Percentiles rank a stretch among this genome's conserved stretches.
These are phyloP conservation scores for Branchinecta lindahli DNA, from an alignment of 1,140 invertebrate species.

Conservation along the genomic window DNA sequence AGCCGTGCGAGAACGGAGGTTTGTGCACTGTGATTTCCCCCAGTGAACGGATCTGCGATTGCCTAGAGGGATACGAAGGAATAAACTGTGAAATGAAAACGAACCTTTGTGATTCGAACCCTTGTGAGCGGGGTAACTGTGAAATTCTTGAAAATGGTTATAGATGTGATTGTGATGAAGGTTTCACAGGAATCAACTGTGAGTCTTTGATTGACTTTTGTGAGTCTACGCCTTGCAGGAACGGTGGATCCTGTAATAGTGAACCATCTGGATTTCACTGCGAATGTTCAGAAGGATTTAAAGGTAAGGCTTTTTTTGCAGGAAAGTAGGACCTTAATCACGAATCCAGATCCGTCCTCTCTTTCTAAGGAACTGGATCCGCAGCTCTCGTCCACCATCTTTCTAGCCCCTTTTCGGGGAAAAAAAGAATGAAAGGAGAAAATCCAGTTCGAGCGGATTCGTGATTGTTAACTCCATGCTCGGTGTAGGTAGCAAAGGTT, in stretches of 20 bases:
- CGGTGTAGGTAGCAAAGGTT: too few species aligned
- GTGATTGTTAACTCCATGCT: too few species aligned
- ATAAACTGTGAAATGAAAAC: neutral
- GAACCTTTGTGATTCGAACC: neutral
- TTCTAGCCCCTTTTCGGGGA: too few species aligned
- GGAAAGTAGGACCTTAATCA: too few species aligned
- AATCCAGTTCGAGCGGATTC: too few species aligned
- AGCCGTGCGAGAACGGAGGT: constrained; percentile 41
- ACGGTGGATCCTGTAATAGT: constrained; percentile 38
- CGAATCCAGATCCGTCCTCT: too few species aligned
- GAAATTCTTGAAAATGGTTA: neutral
- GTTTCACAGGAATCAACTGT: neutral
- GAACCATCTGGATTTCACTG: too few species aligned
- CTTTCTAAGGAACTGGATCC: too few species aligned
- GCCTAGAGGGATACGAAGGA: neutral
- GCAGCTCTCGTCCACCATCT: too few species aligned
- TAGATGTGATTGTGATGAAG: neutral
- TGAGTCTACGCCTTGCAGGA: constrained; percentile 35
- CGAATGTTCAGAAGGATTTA: too few species aligned
- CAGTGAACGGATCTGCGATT: neutral
- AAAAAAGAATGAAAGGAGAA: too few species aligned
- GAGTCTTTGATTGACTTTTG: constrained; percentile 25
- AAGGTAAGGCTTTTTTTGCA: too few species aligned
- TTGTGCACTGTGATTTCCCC: constrained; percentile 33
- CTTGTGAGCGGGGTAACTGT: neutral